These are phyloP conservation scores for Lerema accius DNA, from an alignment of 1,140 invertebrate species.

Conservation along the genomic window DNA sequence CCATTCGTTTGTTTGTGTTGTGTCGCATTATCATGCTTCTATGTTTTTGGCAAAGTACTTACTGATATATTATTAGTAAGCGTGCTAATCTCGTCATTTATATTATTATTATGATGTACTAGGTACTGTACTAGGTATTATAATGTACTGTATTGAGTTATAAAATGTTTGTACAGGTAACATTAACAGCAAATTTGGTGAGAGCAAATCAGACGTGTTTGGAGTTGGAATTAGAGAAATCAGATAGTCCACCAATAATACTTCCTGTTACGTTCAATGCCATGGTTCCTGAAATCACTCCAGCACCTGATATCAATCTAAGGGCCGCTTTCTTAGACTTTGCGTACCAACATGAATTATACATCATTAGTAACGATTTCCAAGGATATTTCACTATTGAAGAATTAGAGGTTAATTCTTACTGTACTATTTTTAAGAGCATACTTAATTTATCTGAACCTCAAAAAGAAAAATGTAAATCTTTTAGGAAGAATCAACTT, in stretches of 20 bases:
- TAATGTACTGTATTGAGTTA: background rate
- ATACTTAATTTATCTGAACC: no score
- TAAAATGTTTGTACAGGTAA: slow-evolving; percentile 53
- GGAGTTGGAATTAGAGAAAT: slow-evolving; percentile 71
- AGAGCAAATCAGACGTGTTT: slow-evolving; percentile 67
- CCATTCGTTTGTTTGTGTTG: slow-evolving; percentile 7
- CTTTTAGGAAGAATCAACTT: slow-evolving; percentile 55
- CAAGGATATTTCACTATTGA: slow-evolving; percentile 67
- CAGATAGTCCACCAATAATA: slow-evolving; percentile 68
- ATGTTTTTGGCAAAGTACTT: slow-evolving; percentile 6
- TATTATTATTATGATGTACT: slow-evolving; percentile 4
- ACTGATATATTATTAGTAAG: slow-evolving; percentile 10
- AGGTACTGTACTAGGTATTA: no score
- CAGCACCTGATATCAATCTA: slow-evolving; percentile 63
- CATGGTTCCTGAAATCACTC: slow-evolving; percentile 58
- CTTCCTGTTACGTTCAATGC: slow-evolving; percentile 69
- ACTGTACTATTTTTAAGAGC: slow-evolving; percentile 2
- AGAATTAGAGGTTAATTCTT: slow-evolving; percentile 51
- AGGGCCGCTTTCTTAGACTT: slow-evolving; percentile 68
- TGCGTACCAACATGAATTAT: slow-evolving; percentile 56
- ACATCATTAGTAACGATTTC: slow-evolving; percentile 56
- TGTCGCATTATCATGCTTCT: background rate
- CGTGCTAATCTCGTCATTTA: slow-evolving; percentile 11
- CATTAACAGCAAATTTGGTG: slow-evolving; percentile 69
- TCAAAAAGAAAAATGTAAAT: background rate